Conservation (phyloP, 2,888 invertebrate species). For the Cataglyphis cursor region DNA sequence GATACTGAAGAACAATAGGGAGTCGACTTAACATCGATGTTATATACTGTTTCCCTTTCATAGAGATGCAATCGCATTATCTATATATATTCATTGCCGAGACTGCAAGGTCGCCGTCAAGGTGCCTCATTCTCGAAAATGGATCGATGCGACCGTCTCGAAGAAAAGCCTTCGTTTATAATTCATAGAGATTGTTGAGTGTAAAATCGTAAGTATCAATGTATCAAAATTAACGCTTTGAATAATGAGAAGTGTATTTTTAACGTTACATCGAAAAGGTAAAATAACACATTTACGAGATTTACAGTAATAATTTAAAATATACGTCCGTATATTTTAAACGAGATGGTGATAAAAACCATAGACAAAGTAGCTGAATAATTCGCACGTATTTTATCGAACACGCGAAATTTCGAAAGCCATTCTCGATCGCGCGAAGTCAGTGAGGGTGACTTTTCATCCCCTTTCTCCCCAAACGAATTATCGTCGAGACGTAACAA, state of each 20-base stretch:
- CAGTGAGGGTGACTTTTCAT: constrained; percentile 29
- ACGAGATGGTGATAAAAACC: neutral
- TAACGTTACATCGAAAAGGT: neutral
- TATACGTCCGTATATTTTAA: neutral
- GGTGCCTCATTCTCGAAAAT: constrained; percentile 44
- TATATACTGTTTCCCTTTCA: constrained; percentile 63
- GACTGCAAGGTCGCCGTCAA: constrained; percentile 68
- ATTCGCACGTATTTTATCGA: neutral
- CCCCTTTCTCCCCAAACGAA: neutral
- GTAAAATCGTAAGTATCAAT: constrained; percentile 7
- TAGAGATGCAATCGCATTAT: constrained; percentile 63
- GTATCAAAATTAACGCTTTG: neutral
- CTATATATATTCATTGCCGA: constrained; percentile 34
- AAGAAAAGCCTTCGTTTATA: constrained; percentile 51
- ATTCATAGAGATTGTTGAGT: constrained; percentile 22
- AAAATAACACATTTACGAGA: neutral
- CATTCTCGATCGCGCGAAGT: constrained; percentile 11
- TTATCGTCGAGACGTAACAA: constrained; percentile 35
- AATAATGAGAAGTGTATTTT: neutral
- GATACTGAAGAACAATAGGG: constrained; percentile 59
- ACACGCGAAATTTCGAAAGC: neutral
- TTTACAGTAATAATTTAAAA: neutral
- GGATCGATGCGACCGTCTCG: constrained; percentile 62
- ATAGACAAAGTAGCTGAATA: neutral
- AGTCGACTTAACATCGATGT: constrained; percentile 71